phyloP scores from a whole-genome alignment of 2,113 vertebrate genomes.

The Mystacornis crossleyi region DNA sequence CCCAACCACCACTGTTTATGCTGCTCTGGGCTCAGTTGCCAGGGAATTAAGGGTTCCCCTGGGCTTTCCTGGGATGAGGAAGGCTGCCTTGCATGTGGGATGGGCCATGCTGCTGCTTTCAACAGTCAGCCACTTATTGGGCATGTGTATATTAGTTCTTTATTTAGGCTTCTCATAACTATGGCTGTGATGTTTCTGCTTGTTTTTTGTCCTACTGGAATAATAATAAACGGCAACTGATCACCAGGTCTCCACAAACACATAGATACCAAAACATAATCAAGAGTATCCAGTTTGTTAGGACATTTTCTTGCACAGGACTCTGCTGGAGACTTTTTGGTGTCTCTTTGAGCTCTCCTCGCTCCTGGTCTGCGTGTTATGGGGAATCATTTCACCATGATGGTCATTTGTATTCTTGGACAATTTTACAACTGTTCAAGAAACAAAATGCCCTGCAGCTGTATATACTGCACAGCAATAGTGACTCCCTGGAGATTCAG shows the following conservation, averaged over 20 bases:
- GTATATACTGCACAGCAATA: not conserved
- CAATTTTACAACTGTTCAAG: not conserved
- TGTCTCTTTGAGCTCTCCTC: not conserved
- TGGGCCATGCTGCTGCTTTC: not conserved
- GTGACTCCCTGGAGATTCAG: not conserved
- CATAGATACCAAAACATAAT: not conserved
- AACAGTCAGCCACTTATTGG: fast-evolving
- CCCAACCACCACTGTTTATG: not conserved
- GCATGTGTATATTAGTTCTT: not conserved
- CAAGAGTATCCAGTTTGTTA: not conserved
- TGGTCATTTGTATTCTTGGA: not conserved
- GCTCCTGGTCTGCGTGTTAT: not conserved
- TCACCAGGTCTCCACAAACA: not conserved
- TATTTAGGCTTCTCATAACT: not conserved
- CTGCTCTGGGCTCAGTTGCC: not conserved
- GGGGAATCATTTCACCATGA: not conserved
- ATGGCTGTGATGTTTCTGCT: not conserved
- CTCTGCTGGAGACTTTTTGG: not conserved
- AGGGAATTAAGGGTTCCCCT: not conserved
- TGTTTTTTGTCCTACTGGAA: not conserved
- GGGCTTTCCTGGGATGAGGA: not conserved
- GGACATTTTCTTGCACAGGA: not conserved
- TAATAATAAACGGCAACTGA: not conserved
- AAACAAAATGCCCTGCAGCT: not conserved
- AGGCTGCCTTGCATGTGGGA: fast-evolving